phyloP scores from a whole-genome alignment of 2,888 invertebrate genomes.

The Tipula vernalis region DNA sequence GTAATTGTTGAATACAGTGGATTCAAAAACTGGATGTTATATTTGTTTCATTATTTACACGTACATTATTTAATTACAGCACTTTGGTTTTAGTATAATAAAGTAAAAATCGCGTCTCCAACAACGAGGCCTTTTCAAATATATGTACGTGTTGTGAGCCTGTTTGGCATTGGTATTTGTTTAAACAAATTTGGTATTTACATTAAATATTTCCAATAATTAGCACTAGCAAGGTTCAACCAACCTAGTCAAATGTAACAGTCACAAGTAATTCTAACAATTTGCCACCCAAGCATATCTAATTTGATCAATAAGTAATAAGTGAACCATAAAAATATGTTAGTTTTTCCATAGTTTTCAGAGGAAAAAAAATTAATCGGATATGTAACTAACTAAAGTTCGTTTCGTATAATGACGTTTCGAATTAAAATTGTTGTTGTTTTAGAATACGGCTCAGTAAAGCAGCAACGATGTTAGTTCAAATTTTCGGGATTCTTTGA shows the following conservation, averaged over 20 bases:
- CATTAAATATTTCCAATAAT: not conserved
- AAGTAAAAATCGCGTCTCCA: too few relatives aligned
- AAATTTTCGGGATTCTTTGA: too few relatives aligned
- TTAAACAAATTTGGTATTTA: too few relatives aligned
- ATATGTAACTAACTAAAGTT: too few relatives aligned
- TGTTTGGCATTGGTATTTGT: too few relatives aligned
- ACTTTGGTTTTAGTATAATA: not conserved
- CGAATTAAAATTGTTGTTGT: too few relatives aligned
- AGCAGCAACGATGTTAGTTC: too few relatives aligned
- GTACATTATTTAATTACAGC: not conserved
- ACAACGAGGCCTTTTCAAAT: too few relatives aligned
- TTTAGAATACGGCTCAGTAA: too few relatives aligned
- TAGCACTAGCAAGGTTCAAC: not conserved
- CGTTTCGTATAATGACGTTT: too few relatives aligned
- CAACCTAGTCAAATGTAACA: not conserved
- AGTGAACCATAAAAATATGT: not conserved
- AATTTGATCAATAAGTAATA: not conserved
- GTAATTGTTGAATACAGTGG: not conserved
- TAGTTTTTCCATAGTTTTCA: not conserved
- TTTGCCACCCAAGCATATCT: not conserved
- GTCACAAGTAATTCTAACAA: not conserved
- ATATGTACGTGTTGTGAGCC: too few relatives aligned
- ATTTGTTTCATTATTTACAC: not conserved
- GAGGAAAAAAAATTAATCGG: too few relatives aligned
- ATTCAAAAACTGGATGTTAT: not conserved